phyloP scores from a whole-genome alignment of 2,113 vertebrate genomes.

The Glaucidium brasilianum region DNA sequence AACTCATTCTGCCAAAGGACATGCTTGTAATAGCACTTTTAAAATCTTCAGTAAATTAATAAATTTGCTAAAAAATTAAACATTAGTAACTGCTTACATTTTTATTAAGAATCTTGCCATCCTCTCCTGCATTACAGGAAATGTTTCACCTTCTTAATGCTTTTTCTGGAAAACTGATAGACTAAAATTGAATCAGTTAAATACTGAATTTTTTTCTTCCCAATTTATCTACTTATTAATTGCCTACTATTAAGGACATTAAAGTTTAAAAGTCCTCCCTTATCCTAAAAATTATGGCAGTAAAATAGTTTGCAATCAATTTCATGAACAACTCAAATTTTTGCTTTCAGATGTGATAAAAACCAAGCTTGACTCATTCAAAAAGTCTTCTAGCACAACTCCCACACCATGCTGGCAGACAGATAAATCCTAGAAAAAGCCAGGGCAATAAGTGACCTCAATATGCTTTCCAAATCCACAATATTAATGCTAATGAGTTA shows the following conservation, averaged over 20 bases:
- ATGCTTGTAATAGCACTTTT: not conserved
- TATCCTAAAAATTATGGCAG: not conserved
- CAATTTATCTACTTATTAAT: constrained; percentile 39
- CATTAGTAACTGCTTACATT: not conserved
- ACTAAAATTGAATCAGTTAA: not conserved
- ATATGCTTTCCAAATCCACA: not conserved
- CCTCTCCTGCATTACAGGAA: constrained; percentile 22
- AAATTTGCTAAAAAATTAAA: not conserved
- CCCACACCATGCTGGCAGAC: not conserved
- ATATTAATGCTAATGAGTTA: not conserved
- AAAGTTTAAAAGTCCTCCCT: not conserved
- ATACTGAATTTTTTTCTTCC: not conserved
- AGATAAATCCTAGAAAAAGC: constrained; percentile 19
- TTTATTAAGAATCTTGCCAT: not conserved
- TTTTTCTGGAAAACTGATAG: constrained; percentile 1
- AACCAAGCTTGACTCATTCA: not conserved
- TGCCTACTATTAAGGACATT: constrained; percentile 1
- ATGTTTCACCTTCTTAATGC: not conserved
- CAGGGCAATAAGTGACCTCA: not conserved
- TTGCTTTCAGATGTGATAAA: constrained; percentile 6
- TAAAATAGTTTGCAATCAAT: constrained; percentile 38
- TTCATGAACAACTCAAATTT: not conserved
- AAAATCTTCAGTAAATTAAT: not conserved
- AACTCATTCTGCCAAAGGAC: not conserved
- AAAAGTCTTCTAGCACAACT: not conserved